Conservation (phyloP, 1,140 invertebrate species). For the Leptopilina clavipes region DNA sequence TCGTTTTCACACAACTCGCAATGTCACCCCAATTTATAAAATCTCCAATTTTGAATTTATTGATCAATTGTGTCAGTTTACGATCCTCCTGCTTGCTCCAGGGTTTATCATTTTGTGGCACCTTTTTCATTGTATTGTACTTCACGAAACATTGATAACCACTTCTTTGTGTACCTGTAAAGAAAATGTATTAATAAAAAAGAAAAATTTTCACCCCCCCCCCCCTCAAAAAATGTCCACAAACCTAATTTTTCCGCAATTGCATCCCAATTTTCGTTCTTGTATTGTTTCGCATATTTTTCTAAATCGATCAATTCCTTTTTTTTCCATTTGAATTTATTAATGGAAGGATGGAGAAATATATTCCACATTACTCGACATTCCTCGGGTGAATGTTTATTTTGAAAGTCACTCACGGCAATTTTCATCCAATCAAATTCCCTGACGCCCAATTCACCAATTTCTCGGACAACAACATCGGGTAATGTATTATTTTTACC, state of each 20-base stretch:
- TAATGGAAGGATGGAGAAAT: conserved; percentile 80
- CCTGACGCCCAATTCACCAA: conserved; percentile 55
- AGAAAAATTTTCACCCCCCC: too few relatives aligned
- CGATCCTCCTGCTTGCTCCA: conserved; percentile 80
- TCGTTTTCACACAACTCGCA: conserved; percentile 76
- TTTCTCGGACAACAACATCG: conserved; percentile 54
- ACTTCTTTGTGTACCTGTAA: conserved; percentile 73
- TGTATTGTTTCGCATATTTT: conserved; percentile 69
- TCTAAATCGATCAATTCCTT: conserved; percentile 77
- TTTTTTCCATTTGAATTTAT: conserved; percentile 77
- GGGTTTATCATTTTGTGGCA: conserved; percentile 60
- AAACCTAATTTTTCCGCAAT: conserved; percentile 76
- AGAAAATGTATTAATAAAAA: background rate
- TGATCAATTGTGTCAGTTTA: conserved; percentile 74
- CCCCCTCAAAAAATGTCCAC: background rate
- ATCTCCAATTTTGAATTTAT: conserved; percentile 76
- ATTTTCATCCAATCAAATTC: conserved; percentile 75
- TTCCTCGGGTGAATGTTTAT: conserved; percentile 74
- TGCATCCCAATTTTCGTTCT: conserved; percentile 79
- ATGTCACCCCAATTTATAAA: conserved; percentile 81
- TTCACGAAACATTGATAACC: conserved; percentile 82
- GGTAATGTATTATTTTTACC: conserved; percentile 48
- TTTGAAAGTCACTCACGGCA: conserved; percentile 68
- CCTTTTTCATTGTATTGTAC: conserved; percentile 72
- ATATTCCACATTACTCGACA: conserved; percentile 81